Evolutionary conservation across 2,113 vertebrate species (phyloP).

Genomic region (Montifringilla adamsi): DNA sequence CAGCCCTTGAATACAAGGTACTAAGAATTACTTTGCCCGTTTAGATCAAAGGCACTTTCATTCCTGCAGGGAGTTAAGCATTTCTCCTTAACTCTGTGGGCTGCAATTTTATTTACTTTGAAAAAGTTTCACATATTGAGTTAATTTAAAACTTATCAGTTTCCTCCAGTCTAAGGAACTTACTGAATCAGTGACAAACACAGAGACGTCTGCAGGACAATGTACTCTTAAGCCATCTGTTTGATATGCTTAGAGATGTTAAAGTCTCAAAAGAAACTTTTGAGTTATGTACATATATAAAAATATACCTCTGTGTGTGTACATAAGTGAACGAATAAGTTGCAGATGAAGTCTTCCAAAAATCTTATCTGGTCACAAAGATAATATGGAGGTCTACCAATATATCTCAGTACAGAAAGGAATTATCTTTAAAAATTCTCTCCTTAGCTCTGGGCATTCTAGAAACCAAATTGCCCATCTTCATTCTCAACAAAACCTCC

Average conservation of each 20-base stretch:
- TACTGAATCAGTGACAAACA: neutral
- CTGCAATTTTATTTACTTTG: conserved; percentile 24
- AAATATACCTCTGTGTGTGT: neutral
- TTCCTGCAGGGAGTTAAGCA: conserved; percentile 9
- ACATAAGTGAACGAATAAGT: neutral
- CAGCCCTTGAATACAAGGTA: neutral
- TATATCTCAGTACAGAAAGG: neutral
- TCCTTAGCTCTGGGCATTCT: neutral
- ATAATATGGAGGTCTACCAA: neutral
- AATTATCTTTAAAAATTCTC: neutral
- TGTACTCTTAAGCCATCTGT: neutral
- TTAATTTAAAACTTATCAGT: neutral
- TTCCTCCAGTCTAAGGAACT: neutral
- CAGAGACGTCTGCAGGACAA: no score
- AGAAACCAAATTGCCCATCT: neutral
- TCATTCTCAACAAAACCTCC: neutral
- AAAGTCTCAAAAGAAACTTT: neutral
- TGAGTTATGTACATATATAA: accelerated
- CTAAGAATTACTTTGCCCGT: neutral
- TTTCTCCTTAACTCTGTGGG: neutral
- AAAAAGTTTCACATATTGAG: neutral
- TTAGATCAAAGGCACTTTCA: conserved; percentile 31
- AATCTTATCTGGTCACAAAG: neutral
- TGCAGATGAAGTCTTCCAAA: neutral
- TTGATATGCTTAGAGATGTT: neutral